phyloP scores from a whole-genome alignment of 1,140 invertebrate species.

The Cryptotermes secundus region DNA sequence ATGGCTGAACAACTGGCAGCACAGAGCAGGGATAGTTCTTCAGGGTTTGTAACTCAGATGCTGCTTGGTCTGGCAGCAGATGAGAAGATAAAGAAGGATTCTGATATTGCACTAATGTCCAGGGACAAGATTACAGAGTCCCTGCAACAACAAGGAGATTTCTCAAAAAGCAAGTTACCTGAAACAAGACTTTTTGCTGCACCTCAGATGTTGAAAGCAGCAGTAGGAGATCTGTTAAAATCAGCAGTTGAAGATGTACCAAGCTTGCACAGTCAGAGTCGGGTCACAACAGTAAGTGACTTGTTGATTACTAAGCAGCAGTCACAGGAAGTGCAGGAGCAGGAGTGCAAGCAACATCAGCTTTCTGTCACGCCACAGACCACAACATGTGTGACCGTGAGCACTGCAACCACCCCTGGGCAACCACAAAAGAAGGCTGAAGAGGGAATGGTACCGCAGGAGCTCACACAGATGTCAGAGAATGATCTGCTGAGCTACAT shows the following conservation, averaged over 20 bases:
- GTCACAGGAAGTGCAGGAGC: background rate
- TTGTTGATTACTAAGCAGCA: background rate
- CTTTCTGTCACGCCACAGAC: background rate
- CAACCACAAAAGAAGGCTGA: slow-evolving; percentile 36
- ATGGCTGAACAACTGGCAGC: background rate
- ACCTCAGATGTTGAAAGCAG: background rate
- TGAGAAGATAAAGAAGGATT: slow-evolving; percentile 5
- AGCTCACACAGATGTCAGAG: slow-evolving; percentile 78
- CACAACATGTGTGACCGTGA: background rate
- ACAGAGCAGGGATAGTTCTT: background rate
- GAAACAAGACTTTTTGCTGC: background rate
- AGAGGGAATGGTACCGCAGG: slow-evolving; percentile 60
- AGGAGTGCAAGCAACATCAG: background rate
- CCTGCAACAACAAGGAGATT: too few species aligned
- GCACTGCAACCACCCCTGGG: background rate
- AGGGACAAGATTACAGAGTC: background rate
- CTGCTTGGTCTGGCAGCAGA: background rate
- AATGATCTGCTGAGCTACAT: slow-evolving; percentile 82
- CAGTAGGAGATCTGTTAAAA: too few species aligned
- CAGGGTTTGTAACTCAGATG: background rate
- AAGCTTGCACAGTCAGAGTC: background rate
- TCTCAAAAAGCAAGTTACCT: background rate
- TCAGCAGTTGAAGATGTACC: too few species aligned
- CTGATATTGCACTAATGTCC: background rate
- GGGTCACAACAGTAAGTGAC: background rate